These are phyloP conservation scores for Parnassius apollo DNA, from an alignment of 2,888 invertebrate genomes.

Conservation along the genomic window DNA sequence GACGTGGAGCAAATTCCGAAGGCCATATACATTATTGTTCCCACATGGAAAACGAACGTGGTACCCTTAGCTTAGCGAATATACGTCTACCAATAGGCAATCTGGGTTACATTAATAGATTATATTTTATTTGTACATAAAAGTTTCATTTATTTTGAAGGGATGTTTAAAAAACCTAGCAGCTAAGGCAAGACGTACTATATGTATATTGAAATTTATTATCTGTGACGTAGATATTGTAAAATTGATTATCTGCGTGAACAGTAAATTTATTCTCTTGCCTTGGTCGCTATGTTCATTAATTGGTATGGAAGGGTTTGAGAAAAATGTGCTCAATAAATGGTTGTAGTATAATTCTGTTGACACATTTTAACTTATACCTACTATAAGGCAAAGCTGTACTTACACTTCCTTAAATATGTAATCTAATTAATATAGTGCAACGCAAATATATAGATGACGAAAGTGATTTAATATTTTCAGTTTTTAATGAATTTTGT, in stretches of 20 bases:
- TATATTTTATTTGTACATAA: constrained; percentile 39
- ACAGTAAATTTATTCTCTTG: constrained; percentile 44
- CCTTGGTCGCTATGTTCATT: constrained; percentile 70
- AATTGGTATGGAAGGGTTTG: constrained; percentile 44
- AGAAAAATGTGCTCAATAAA: constrained; percentile 60
- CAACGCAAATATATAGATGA: background rate
- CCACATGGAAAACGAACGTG: background rate
- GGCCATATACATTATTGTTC: background rate
- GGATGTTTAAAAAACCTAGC: constrained; percentile 57
- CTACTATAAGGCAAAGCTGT: background rate
- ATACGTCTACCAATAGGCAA: background rate
- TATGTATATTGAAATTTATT: background rate
- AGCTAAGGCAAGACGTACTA: constrained; percentile 58
- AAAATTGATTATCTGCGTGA: background rate
- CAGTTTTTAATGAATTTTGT: background rate
- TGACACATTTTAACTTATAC: background rate
- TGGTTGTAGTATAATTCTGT: constrained; percentile 2
- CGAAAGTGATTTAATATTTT: background rate
- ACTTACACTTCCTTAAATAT: background rate
- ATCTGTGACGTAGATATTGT: background rate
- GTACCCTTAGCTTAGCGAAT: background rate
- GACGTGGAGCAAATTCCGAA: background rate
- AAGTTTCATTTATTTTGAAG: constrained; percentile 33
- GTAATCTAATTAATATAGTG: background rate
- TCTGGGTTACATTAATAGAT: constrained; percentile 11